These are phyloP conservation scores for Cryptotis parvus DNA, from an alignment of 2,113 vertebrate species.

Conservation along the genomic window DNA sequence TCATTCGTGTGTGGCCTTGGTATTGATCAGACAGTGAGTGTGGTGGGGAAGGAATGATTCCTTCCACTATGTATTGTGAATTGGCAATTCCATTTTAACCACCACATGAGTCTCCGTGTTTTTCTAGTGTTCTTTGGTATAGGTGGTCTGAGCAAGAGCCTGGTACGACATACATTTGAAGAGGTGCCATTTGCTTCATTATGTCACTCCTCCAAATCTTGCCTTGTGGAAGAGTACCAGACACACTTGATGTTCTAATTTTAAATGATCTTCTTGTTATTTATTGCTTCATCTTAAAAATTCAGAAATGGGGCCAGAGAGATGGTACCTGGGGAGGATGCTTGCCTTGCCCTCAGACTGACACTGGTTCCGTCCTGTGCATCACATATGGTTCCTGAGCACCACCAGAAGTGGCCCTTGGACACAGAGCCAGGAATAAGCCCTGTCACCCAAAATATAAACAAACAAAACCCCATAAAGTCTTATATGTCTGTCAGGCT, in stretches of 20 bases:
- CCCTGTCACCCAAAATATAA: too few species aligned
- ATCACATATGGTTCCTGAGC: too few species aligned
- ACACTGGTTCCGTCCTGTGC: too few species aligned
- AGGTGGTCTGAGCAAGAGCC: not conserved
- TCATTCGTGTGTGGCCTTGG: not conserved
- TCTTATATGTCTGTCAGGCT: not conserved
- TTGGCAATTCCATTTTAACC: not conserved
- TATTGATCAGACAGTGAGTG: not conserved
- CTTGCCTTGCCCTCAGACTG: too few species aligned
- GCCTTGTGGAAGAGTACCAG: not conserved
- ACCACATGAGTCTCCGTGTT: not conserved
- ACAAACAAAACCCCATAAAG: too few species aligned
- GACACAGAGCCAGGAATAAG: too few species aligned
- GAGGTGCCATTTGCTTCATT: too few species aligned
- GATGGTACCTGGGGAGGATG: too few species aligned
- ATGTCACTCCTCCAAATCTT: not conserved
- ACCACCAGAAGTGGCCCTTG: too few species aligned
- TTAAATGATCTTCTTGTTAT: not conserved
- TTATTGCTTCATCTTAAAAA: constrained; percentile 2
- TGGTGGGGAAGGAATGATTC: not conserved
- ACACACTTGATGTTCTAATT: not conserved
- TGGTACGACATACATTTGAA: not conserved
- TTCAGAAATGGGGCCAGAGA: not conserved
- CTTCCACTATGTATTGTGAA: not conserved
- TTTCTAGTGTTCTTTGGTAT: not conserved